Conservation (phyloP, 2,797 vertebrate genomes). For the Ctenochaetus hawaiiensis region DNA sequence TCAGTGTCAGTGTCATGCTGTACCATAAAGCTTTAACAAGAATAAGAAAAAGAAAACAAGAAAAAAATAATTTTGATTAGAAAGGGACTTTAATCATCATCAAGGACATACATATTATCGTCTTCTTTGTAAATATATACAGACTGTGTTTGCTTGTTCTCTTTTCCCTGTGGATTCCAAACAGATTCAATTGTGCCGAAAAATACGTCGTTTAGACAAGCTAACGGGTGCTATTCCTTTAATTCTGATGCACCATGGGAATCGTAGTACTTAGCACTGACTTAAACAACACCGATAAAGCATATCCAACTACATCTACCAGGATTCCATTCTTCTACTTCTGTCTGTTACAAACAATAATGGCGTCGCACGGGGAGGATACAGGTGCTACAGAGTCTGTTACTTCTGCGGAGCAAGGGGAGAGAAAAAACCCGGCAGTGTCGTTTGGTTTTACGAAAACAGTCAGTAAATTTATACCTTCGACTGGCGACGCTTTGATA, state of each 20-base stretch:
- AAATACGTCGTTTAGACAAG: too few species aligned
- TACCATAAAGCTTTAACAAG: too few species aligned
- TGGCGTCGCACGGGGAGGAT: constrained; percentile 78
- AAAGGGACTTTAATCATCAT: too few species aligned
- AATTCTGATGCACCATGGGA: constrained; percentile 56
- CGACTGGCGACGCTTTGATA: constrained; percentile 14
- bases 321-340: constrained; percentile 29
- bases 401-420: constrained; percentile 49
- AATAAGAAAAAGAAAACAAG: too few species aligned
- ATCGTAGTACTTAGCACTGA: constrained; percentile 21
- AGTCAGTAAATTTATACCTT: constrained; percentile 76
- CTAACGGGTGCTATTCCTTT: constrained; percentile 25
- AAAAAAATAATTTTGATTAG: too few species aligned
- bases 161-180: neutral
- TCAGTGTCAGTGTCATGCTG: too few species aligned
- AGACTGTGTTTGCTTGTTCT: neutral
- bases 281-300: accelerated
- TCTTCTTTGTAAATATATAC: neutral
- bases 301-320: constrained; percentile 75
- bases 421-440: constrained; percentile 73
- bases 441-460: constrained; percentile 88
- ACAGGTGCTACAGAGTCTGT: neutral
- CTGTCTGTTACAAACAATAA: constrained; percentile 65
- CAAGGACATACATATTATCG: neutral
- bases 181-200: neutral